Percentiles rank a stretch among this genome's conserved stretches.
phyloP scores from a whole-genome alignment of 2,797 vertebrate genomes.

The Mastacembelus armatus region DNA sequence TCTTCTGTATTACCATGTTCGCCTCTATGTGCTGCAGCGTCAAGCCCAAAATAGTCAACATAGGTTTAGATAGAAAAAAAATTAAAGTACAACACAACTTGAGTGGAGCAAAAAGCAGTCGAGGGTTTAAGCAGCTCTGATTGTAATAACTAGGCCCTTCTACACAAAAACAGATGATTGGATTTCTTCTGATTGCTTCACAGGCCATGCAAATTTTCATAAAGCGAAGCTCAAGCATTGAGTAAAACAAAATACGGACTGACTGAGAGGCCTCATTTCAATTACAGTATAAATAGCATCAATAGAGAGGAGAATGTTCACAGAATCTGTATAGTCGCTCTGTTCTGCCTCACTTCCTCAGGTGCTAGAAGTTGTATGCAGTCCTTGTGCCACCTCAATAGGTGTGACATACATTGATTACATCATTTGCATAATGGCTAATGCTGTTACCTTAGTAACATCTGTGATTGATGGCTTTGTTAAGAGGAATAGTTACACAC shows the following conservation, averaged over 20 bases:
- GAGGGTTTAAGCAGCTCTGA: slow-evolving; percentile 58
- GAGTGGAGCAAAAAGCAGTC: slow-evolving; percentile 22
- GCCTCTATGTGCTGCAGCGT: slow-evolving; percentile 24
- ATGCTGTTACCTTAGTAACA: slow-evolving; percentile 72
- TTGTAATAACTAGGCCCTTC: slow-evolving; percentile 68
- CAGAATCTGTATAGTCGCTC: background rate
- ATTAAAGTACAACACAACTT: slow-evolving; percentile 37
- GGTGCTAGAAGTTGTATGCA: slow-evolving; percentile 4
- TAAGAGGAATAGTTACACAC: slow-evolving; percentile 79
- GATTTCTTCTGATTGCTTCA: slow-evolving; percentile 69
- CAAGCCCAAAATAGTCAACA: slow-evolving; percentile 8
- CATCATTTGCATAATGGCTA: slow-evolving; percentile 62
- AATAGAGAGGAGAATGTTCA: slow-evolving; percentile 19
- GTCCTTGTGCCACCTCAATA: slow-evolving; percentile 10
- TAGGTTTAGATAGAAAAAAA: slow-evolving; percentile 28
- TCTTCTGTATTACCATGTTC: slow-evolving; percentile 15
- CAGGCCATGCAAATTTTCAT: slow-evolving; percentile 57
- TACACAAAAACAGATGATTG: slow-evolving; percentile 67
- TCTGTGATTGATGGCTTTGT: slow-evolving; percentile 82
- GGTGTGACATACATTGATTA: slow-evolving; percentile 53
- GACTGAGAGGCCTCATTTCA: slow-evolving; percentile 54
- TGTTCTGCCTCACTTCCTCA: slow-evolving; percentile 13
- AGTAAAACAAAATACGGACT: slow-evolving; percentile 1
- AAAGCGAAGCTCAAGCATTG: slow-evolving; percentile 50
- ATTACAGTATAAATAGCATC: slow-evolving; percentile 60